These are phyloP conservation scores for Trissonchulus latispiculum DNA, from an alignment of 2,888 invertebrate genomes.

Conservation along the genomic window DNA sequence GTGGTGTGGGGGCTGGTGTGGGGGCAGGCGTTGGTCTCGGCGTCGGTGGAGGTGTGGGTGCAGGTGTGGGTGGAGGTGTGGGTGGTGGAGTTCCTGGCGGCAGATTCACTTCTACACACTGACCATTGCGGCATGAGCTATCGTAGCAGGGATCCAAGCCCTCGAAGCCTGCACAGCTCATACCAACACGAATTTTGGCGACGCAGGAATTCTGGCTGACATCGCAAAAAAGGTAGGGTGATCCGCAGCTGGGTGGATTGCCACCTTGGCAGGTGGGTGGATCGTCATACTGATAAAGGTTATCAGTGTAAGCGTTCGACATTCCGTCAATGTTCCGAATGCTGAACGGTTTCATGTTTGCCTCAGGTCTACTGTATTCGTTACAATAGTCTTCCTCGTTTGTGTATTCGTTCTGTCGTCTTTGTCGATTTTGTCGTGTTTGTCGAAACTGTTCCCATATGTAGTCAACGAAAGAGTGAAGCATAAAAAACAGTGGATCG, in stretches of 20 bases:
- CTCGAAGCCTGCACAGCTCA: conserved; percentile 36
- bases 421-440: neutral
- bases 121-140: neutral
- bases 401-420: neutral
- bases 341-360: neutral
- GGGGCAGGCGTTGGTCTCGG: neutral
- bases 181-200: conserved; percentile 34
- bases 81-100: too few relatives aligned
- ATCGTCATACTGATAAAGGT: neutral
- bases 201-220: conserved; percentile 29
- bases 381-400: neutral
- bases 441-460: conserved; percentile 32
- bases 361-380: neutral
- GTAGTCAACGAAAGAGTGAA: conserved; percentile 36
- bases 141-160: conserved; percentile 31
- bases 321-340: conserved; percentile 8
- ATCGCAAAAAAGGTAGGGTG: conserved; percentile 34
- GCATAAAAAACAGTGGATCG: conserved; percentile 37
- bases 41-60: neutral
- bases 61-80: too few relatives aligned
- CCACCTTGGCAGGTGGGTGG: neutral
- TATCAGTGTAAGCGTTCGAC: neutral
- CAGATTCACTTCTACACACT: too few relatives aligned
- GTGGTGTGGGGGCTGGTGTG: too few relatives aligned
- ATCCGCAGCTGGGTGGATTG: conserved; percentile 7